A percentile compares a stretch with the other conserved stretches of the same genome.
These are phyloP conservation scores for Folsomia manolachei DNA, from an alignment of 2,888 invertebrate species.

Conservation along the genomic window DNA sequence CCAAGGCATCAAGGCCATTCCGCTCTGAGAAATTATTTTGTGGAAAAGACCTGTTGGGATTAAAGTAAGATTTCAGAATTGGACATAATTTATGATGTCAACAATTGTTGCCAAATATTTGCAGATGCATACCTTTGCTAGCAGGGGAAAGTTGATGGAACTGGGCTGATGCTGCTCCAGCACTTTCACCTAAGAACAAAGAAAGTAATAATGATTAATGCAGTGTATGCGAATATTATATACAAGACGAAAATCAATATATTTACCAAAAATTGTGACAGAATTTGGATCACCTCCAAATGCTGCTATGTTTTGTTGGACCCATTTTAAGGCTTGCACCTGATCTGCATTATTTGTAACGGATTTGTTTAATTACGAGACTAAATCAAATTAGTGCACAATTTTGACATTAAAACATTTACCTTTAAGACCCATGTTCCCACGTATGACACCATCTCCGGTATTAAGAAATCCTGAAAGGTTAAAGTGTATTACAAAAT, in stretches of 20 bases:
- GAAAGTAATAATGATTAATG: too few relatives aligned
- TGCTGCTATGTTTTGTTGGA: conserved; percentile 27
- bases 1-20: conserved; percentile 32
- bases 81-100: too few relatives aligned
- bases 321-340: conserved; percentile 33
- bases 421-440: conserved; percentile 41
- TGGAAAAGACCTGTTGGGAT: conserved; percentile 32
- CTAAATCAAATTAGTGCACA: neutral
- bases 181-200: too few relatives aligned
- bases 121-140: too few relatives aligned
- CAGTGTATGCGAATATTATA: too few relatives aligned
- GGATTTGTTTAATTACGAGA: too few relatives aligned
- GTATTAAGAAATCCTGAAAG: conserved; percentile 45
- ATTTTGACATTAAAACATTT: conserved; percentile 3
- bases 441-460: conserved; percentile 39
- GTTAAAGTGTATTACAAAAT: too few relatives aligned
- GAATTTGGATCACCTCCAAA: conserved; percentile 38
- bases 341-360: too few relatives aligned
- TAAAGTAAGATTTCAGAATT: too few relatives aligned
- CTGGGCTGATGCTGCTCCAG: too few relatives aligned
- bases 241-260: neutral
- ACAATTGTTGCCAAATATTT: too few relatives aligned
- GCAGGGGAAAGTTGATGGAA: too few relatives aligned
- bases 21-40: conserved; percentile 30
- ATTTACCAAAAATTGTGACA: conserved; percentile 38